Base-by-base conservation (phyloP, 2,888 invertebrate genomes). In the Metopia argyrocephala region DNA sequence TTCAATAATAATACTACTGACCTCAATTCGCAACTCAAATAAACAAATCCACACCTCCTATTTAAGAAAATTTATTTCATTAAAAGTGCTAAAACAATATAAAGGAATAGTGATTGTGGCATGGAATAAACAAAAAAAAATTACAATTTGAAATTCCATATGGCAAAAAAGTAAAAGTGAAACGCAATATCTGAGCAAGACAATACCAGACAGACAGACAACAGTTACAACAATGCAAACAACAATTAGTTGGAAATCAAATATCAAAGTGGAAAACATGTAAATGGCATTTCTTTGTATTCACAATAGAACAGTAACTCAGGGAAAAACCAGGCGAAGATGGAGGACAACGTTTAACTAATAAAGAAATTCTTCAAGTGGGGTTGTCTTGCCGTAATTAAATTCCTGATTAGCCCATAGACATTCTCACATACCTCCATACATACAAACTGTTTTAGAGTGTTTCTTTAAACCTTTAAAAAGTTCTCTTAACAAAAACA, bases 151-250 rank as follows among this genome's bases (percentile, higher is more conserved):
- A 81, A 81, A 81, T 78, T 78, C 81, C 81, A 81, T 81, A 81
- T 81, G 81, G 81, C 76, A 79, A 74, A 82, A 84, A 82, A 87
- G 88, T 86, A 87, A 87, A 88, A 87, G 87, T 88, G 88, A 88
- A 88, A 88, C 88, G 88, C 87, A 88, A 88, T 88, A 88, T 85
- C 52, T 23, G 50, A 76, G 54, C 21, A 46, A 18, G 65, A 61
- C 59, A 75, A 54, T 54, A 62, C 28, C 38, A 52, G n/a, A 21
- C 38, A 38, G 15, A 59, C 64, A 76, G 76, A 65, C 79, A 76
- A n/a, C n/a, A n/a, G n/a, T n/a, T n/a, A n/a, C n/a, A n/a, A n/a
- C n/a, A n/a, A n/a, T n/a, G n/a, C n/a, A n/a, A n/a, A n/a, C n/a
- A n/a, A 76, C 76, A 81, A 81, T 81, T 81, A 78, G 83, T 81